Evolutionary conservation across 2,797 vertebrate genomes (phyloP), one percentile per base, ranked within the genome.

Genomic region (Sciurus vulgaris): DNA sequence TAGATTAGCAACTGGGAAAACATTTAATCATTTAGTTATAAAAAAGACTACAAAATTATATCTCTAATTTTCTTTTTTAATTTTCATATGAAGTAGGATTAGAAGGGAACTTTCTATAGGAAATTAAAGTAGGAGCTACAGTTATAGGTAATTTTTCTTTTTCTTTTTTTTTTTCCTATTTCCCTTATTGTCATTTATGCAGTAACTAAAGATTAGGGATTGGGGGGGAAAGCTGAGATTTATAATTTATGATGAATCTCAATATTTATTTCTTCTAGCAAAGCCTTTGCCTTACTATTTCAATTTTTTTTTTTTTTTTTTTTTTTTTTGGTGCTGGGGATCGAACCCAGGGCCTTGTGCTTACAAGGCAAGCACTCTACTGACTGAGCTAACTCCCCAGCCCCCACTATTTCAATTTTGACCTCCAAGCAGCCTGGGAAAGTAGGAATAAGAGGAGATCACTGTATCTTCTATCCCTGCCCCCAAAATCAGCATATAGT

Each of bases 21-120:
- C 38, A 90, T 76, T 94, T 82, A 93, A 54, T 54, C 47, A 18
- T 83, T 92, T 74, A 54, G 82, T 85, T 15, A 15, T 30, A 26
- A 83, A 59, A 70, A 63, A 30, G 26, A 35, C 81, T 51, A 74
- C 28, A 90, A 38, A 77, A 95, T 44, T 69, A 15, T 86, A 63
- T 92, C 59, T 92, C 44, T 87, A 33, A 82, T 93, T 96, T 94
- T 91, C n/a, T 91, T 76, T 82, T 89, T 83, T 74, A 79, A 79
- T 77, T 87, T 95, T 72, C 76, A 74, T 69, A 51, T 82, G 61
- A 85, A 89, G 82, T 69, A 93, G 35, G 77, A 77, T 74, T 96
- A 76, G 54, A 86, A 76, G 82, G 69, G 35, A 67, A 47, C n/a
- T 82, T 91, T 89, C 67, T 41, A 33, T 35, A 54, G 44, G 69